Evolutionary conservation across 2,888 invertebrate genomes (phyloP).

Genomic region (Drosophila picticornis): DNA sequence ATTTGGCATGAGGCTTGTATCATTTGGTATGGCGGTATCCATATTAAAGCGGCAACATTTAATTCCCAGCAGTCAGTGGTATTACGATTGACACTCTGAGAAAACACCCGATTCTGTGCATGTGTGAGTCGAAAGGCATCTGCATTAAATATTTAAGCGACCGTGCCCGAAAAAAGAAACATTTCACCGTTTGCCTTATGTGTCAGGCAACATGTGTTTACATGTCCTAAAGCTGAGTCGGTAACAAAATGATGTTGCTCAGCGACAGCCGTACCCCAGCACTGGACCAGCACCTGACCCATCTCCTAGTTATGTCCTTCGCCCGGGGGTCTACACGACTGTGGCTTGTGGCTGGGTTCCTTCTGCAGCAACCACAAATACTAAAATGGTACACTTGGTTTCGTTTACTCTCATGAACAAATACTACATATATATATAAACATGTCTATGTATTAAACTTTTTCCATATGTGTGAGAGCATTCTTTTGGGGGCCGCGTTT

Average conservation of each 20-base stretch:
- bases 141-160: slow-evolving; percentile 47
- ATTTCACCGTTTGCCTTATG: slow-evolving; percentile 38
- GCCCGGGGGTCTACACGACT: slow-evolving; percentile 22
- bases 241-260: slow-evolving; percentile 63
- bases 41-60: too few relatives aligned
- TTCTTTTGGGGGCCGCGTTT: slow-evolving; percentile 11
- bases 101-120: slow-evolving; percentile 4
- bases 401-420: slow-evolving; percentile 18
- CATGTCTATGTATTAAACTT: background rate
- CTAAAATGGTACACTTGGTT: slow-evolving; percentile 51
- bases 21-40: slow-evolving; percentile 2
- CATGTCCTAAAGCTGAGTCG: slow-evolving; percentile 56
- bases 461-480: slow-evolving; percentile 1
- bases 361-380: slow-evolving; percentile 30
- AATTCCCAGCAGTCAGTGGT: slow-evolving; percentile 16
- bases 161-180: slow-evolving; percentile 24
- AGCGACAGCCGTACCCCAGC: slow-evolving; percentile 46
- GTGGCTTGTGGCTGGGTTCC: slow-evolving; percentile 51
- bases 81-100: slow-evolving; percentile 10
- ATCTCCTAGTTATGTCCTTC: slow-evolving; percentile 49
- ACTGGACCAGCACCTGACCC: too few relatives aligned
- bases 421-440: background rate
- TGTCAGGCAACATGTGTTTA: slow-evolving; percentile 64
- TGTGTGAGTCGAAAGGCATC: slow-evolving; percentile 20
- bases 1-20: background rate